Evolutionary conservation across 2,888 invertebrate species (phyloP).

Genomic region (Geophilus truncorum): DNA sequence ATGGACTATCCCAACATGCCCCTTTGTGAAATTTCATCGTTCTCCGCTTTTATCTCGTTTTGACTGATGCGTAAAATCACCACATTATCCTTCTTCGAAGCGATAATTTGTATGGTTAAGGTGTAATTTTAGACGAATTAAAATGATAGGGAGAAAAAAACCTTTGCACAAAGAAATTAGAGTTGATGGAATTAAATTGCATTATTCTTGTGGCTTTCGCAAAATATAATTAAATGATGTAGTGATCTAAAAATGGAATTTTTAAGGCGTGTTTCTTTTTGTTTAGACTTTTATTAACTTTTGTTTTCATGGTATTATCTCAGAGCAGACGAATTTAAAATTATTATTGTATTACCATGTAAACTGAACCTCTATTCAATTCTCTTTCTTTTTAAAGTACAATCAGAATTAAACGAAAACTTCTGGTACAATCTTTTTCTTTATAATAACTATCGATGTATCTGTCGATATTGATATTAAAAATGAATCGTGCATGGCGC

Average conservation of each 20-base stretch:
- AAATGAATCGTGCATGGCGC: background rate
- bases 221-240: background rate
- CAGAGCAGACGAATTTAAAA: no score
- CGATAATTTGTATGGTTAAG: constrained; percentile 24
- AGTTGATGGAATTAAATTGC: constrained; percentile 11
- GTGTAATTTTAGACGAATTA: constrained; percentile 14
- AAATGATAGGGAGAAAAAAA: constrained; percentile 2
- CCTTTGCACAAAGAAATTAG: background rate
- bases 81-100: constrained; percentile 18
- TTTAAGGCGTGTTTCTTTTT: background rate
- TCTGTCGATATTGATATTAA: no score
- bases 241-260: background rate
- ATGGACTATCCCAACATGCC: constrained; percentile 27
- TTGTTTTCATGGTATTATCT: background rate
- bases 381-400: background rate
- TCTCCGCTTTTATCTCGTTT: constrained; percentile 15
- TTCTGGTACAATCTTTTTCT: no score
- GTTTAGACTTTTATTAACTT: background rate
- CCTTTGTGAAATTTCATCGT: constrained; percentile 27
- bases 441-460: no score
- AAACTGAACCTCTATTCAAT: background rate
- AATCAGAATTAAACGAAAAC: no score
- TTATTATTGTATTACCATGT: background rate
- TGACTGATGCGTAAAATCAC: constrained; percentile 27
- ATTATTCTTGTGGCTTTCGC: background rate